These are phyloP conservation scores for Bergia sp. DNA, from an alignment of 92 coral and sea anemone species.

Conservation along the genomic window DNA sequence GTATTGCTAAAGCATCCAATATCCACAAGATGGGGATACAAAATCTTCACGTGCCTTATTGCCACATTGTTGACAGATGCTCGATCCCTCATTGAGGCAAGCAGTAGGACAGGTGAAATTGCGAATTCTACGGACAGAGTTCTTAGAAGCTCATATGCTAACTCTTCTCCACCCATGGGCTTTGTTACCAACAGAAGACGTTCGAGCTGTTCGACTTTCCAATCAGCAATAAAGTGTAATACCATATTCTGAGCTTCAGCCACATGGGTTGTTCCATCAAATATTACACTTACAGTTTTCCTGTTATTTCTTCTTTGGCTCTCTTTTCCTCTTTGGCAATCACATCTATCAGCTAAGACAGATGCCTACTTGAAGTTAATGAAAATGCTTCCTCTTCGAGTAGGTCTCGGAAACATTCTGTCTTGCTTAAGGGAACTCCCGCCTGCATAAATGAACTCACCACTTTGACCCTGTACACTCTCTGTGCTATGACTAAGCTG, in stretches of 20 bases:
- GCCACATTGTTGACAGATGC: constrained; percentile 62
- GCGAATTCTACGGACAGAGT: constrained; percentile 57
- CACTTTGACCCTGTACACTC: constrained; percentile 46
- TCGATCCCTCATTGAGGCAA: constrained; percentile 52
- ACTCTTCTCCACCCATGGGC: constrained; percentile 50
- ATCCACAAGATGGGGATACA: constrained; percentile 59
- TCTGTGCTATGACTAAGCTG: constrained; percentile 54
- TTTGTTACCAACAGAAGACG: constrained; percentile 56
- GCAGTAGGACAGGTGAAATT: constrained; percentile 56
- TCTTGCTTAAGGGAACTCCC: constrained; percentile 58
- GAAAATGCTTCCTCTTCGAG: constrained; percentile 60
- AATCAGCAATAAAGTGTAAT: constrained; percentile 49
- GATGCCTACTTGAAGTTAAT: neutral
- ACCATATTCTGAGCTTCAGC: constrained; percentile 54
- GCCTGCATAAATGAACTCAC: constrained; percentile 53
- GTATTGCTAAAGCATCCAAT: constrained; percentile 49
- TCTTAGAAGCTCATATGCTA: constrained; percentile 48
- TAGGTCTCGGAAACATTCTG: constrained; percentile 54
- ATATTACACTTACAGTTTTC: constrained; percentile 43
- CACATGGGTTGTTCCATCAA: constrained; percentile 15
- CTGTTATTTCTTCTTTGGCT: constrained; percentile 52
- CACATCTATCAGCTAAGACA: constrained; percentile 33
- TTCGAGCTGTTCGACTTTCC: constrained; percentile 51
- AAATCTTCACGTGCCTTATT: constrained; percentile 53
- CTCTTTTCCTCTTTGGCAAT: constrained; percentile 57